Percentiles rank a stretch among this genome's conserved stretches.
Conservation (phyloP, 92 coral and sea anemone genomes). For the Palythoa grandis region DNA sequence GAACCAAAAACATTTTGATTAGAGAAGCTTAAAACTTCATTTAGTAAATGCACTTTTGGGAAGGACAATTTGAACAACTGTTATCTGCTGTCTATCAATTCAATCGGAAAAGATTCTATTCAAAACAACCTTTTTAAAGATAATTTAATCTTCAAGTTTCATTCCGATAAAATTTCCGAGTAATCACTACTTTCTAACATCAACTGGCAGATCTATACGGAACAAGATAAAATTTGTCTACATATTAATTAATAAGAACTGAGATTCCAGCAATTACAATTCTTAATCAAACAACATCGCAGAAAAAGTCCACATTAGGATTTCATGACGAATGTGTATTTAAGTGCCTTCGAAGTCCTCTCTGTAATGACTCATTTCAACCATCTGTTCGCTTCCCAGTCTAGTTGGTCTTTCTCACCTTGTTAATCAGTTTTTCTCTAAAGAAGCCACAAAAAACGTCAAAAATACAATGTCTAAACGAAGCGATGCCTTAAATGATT, state of each 20-base stretch:
- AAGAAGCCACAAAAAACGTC: neutral
- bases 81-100: neutral
- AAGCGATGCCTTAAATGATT: neutral
- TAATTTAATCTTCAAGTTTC: neutral
- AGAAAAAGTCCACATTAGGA: neutral
- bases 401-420: neutral
- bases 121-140: neutral
- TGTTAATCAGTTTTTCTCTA: neutral
- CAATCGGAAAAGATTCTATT: neutral
- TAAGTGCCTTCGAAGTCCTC: neutral
- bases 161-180: neutral
- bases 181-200: no score
- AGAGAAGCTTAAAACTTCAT: neutral
- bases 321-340: neutral
- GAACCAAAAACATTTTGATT: neutral
- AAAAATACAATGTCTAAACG: neutral
- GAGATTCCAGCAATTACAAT: neutral
- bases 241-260: neutral
- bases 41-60: neutral
- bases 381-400: neutral
- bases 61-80: neutral
- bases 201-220: neutral
- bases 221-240: neutral
- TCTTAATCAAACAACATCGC: neutral
- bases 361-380: neutral